A percentile compares a stretch with the other conserved stretches of the same genome.
These are phyloP conservation scores for Drosophila pectinifera DNA, from an alignment of 1,140 invertebrate species.

Conservation along the genomic window DNA sequence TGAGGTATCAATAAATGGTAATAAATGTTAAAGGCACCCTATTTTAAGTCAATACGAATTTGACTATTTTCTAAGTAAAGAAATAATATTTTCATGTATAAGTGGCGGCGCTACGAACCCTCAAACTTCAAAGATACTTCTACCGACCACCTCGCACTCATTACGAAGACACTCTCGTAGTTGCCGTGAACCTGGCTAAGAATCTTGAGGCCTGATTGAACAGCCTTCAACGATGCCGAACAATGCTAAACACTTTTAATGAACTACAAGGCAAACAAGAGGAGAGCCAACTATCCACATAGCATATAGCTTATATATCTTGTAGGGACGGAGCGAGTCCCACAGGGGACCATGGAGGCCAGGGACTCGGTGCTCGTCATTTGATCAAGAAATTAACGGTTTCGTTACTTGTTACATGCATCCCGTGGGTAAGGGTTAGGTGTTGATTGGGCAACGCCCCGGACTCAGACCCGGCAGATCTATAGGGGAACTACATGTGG, in stretches of 20 bases:
- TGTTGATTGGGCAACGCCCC: slow-evolving; percentile 82
- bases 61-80: background rate
- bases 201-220: slow-evolving; percentile 43
- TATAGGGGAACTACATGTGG: slow-evolving; percentile 1
- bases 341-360: slow-evolving; percentile 1
- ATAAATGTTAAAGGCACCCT: too few relatives aligned
- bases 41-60: too few relatives aligned
- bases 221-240: slow-evolving; percentile 54
- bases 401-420: slow-evolving; percentile 66
- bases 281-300: background rate
- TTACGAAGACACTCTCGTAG: background rate
- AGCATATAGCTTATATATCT: background rate
- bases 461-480: slow-evolving; percentile 26
- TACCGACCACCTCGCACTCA: background rate
- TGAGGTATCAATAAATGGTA: too few relatives aligned
- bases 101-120: slow-evolving; percentile 2
- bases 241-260: slow-evolving; percentile 78
- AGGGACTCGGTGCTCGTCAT: slow-evolving; percentile 44
- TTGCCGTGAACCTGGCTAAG: background rate
- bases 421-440: slow-evolving; percentile 44
- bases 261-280: slow-evolving; percentile 63
- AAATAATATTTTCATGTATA: background rate
- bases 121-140: slow-evolving; percentile 5
- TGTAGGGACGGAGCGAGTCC: background rate
- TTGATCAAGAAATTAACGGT: slow-evolving; percentile 75